Evolutionary conservation across 2,797 vertebrate species (phyloP).

Genomic region (Sparidentex hasta): DNA sequence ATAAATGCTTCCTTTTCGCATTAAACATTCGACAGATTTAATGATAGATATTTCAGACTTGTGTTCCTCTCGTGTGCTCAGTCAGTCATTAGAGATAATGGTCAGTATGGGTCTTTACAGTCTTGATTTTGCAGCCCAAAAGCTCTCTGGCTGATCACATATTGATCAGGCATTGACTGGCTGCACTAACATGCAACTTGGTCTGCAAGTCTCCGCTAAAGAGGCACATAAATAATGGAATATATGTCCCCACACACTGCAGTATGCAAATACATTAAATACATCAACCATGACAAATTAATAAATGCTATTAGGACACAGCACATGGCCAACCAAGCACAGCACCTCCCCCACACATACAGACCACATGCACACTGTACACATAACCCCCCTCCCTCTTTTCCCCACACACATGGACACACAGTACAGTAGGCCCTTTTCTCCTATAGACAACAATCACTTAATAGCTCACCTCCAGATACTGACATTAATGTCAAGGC

Average conservation of each 20-base stretch:
- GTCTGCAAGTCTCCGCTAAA: not conserved
- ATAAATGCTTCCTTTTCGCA: not conserved
- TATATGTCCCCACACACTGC: slow-evolving; percentile 4
- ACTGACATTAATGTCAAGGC: slow-evolving; percentile 35
- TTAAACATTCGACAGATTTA: not conserved
- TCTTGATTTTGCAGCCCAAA: slow-evolving; percentile 26
- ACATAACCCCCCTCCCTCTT: not conserved
- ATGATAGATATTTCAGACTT: not conserved
- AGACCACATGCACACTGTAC: slow-evolving; percentile 41
- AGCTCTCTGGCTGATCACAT: slow-evolving; percentile 66
- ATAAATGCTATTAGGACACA: slow-evolving; percentile 36
- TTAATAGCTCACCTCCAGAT: slow-evolving; percentile 41
- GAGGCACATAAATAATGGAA: slow-evolving; percentile 49
- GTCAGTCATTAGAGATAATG: not conserved
- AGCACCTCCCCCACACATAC: slow-evolving; percentile 42
- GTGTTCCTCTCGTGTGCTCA: slow-evolving; percentile 8
- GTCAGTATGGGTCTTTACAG: not conserved
- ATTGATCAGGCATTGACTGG: slow-evolving; percentile 64
- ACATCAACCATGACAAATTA: slow-evolving; percentile 34
- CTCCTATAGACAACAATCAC: slow-evolving; percentile 33
- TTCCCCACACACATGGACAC: slow-evolving; percentile 13
- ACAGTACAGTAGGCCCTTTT: slow-evolving; percentile 15
- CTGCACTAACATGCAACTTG: slow-evolving; percentile 24
- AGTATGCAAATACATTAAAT: slow-evolving; percentile 30
- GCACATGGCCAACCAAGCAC: slow-evolving; percentile 6